Evolutionary conservation across 1,140 invertebrate genomes (phyloP), one percentile per base, ranked within the genome.

Genomic region (Danaus plexippus): DNA sequence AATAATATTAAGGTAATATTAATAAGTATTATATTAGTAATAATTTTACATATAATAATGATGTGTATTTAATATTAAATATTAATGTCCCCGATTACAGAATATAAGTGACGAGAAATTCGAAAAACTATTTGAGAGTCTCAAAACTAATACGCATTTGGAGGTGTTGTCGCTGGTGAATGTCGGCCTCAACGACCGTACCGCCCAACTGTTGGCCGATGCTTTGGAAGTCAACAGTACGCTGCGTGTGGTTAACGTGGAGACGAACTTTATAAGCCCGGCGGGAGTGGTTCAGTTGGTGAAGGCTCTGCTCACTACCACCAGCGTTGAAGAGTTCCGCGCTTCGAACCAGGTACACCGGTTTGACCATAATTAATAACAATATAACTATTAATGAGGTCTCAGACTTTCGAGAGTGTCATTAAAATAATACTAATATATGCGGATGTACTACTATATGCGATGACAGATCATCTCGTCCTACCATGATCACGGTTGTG

Each of bases 61-160:
- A n/a, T n/a, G n/a, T n/a, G n/a, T n/a, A n/a, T n/a, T n/a, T 32
- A 8, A 32, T 32, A 8, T 32, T 1, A 32, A 8, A 32, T 8
- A 32, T 32, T 32, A 32, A 15, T 59, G 9, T 40, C 11, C 2
- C 32, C n/a, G 9, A 52, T 73, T 92, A 0, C 87, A 98, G 96
- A 97, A 97, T 88, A 96, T 99, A 87, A 97, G 97, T 50, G 94
- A 98, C 76, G 97, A 99, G 85, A 96, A 97, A 81, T 95, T 99
- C 77, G 91, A 94, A 61, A 92, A 93, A 77, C 86, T 99, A 52
- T 97, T 97, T 88, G 93, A 95, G 75, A 95, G 93, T 52, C 82
- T 99, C 64, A 93, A 94, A 75, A 91, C 90, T 51, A 99, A 99
- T 87, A 97, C 96, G 56, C 92, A 97, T 75, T 89, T 99, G 70